These are phyloP conservation scores for Drosophila pandora DNA, from an alignment of 1,140 invertebrate genomes.

Conservation along the genomic window DNA sequence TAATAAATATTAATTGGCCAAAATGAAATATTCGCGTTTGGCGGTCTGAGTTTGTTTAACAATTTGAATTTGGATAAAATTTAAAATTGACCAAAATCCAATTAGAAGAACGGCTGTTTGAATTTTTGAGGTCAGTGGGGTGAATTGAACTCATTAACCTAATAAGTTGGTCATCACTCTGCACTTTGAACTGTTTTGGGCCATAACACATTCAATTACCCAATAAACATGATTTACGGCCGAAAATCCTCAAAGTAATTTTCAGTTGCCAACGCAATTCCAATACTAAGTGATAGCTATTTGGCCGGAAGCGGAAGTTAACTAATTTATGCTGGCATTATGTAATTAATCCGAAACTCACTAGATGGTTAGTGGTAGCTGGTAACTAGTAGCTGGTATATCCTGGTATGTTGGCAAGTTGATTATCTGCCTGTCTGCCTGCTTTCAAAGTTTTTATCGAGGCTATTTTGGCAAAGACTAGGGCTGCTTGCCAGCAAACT, in stretches of 20 bases:
- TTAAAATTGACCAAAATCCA: constrained; percentile 44
- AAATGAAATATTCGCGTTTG: constrained; percentile 49
- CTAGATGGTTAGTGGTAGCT: background rate
- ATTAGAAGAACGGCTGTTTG: constrained; percentile 16
- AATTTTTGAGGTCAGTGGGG: constrained; percentile 22
- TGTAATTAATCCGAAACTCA: constrained; percentile 31
- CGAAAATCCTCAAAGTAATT: constrained; percentile 27
- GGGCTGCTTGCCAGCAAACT: constrained; percentile 15
- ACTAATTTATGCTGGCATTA: constrained; percentile 19
- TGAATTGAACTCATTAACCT: constrained; percentile 15
- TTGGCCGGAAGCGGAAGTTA: constrained; percentile 15
- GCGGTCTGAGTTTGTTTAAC: constrained; percentile 23
- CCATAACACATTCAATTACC: constrained; percentile 9
- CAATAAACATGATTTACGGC: background rate
- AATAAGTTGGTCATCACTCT: constrained; percentile 1
- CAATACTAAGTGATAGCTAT: background rate
- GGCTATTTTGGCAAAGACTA: constrained; percentile 3
- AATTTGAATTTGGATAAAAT: constrained; percentile 3
- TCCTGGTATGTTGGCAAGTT: constrained; percentile 7
- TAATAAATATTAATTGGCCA: constrained; percentile 47
- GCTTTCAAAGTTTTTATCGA: constrained; percentile 28
- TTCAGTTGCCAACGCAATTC: background rate
- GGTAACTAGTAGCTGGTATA: background rate
- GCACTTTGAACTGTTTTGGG: background rate
- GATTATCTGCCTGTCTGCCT: constrained; percentile 22